phyloP scores from a whole-genome alignment of 2,888 invertebrate genomes.

The Parasteatoda lunata region DNA sequence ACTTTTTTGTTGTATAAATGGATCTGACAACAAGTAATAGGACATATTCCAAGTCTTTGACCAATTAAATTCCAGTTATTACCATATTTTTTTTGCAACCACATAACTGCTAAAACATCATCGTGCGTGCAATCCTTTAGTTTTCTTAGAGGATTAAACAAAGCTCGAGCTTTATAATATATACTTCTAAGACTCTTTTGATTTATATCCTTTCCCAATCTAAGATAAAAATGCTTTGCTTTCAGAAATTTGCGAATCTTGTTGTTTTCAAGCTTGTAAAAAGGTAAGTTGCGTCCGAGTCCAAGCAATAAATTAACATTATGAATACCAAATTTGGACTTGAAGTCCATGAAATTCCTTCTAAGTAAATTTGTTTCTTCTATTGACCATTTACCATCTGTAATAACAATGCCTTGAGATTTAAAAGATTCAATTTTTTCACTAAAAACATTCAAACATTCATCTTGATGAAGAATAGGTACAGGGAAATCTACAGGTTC shows the following conservation, averaged over 20 bases:
- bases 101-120: not conserved
- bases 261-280: not conserved
- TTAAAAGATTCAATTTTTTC: too few relatives aligned
- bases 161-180: conserved; percentile 6
- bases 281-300: not conserved
- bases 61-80: conserved; percentile 27
- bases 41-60: not conserved
- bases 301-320: conserved; percentile 15
- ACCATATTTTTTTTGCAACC: not conserved
- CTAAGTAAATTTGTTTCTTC: not conserved
- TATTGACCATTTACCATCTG: not conserved
- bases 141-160: not conserved
- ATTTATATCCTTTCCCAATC: conserved; percentile 14
- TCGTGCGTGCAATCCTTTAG: not conserved
- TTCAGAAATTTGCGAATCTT: not conserved
- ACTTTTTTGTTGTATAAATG: not conserved
- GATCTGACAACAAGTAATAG: not conserved
- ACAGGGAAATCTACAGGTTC: too few relatives aligned
- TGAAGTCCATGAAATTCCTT: conserved; percentile 3
- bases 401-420: not conserved
- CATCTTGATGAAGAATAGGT: too few relatives aligned
- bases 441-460: too few relatives aligned
- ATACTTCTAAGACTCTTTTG: conserved; percentile 6
- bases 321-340: not conserved
- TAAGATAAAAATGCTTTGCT: conserved; percentile 28